These are phyloP conservation scores for Cladopsammia gracilis DNA, from an alignment of 64 coral and sea anemone species.

Conservation along the genomic window DNA sequence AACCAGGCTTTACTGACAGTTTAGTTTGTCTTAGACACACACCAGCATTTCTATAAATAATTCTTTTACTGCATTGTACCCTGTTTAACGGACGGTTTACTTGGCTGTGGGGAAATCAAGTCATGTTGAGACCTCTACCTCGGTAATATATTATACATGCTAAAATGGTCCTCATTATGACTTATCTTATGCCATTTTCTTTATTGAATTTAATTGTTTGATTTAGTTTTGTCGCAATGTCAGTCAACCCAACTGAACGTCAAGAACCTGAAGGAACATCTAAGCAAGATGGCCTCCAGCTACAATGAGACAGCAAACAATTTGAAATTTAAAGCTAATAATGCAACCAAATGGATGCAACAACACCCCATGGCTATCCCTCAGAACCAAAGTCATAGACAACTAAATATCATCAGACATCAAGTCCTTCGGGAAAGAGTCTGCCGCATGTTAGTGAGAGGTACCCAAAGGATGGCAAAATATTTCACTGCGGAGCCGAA, in stretches of 20 bases:
- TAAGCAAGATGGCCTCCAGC: not conserved
- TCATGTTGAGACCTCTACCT: too few relatives aligned
- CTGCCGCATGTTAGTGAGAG: not conserved
- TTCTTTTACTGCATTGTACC: too few relatives aligned
- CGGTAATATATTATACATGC: too few relatives aligned
- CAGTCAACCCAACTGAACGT: not conserved
- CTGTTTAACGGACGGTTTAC: too few relatives aligned
- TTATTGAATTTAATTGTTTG: not conserved
- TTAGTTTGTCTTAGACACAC: too few relatives aligned
- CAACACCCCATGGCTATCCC: not conserved
- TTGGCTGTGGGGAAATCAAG: too few relatives aligned
- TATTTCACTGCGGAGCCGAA: not conserved
- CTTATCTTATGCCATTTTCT: too few relatives aligned
- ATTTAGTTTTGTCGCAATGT: slow-evolving; percentile 1
- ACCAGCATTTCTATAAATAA: too few relatives aligned
- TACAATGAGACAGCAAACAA: slow-evolving; percentile 9
- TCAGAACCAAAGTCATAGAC: not conserved
- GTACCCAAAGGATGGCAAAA: too few relatives aligned
- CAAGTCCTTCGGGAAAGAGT: not conserved
- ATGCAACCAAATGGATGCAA: not conserved
- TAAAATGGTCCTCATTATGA: too few relatives aligned
- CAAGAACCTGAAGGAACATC: not conserved
- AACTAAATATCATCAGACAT: not conserved
- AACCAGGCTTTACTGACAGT: too few relatives aligned
- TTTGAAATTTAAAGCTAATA: not conserved